Percentiles rank a stretch among this genome's conserved stretches.
Evolutionary conservation across 2,113 vertebrate species (phyloP).

Genomic region (Synodontis membranacea): DNA sequence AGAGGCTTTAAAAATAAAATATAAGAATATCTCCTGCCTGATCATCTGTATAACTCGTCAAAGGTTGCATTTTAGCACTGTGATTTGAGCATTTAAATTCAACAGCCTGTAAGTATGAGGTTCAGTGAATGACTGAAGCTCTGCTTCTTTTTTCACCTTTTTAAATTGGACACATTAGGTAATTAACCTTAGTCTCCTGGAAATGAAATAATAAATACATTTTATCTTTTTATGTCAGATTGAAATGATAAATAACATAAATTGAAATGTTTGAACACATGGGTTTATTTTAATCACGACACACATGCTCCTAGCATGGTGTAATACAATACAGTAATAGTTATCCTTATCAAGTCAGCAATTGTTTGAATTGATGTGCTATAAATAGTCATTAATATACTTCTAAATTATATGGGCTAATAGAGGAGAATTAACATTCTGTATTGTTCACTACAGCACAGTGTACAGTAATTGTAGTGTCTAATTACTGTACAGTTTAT

Average conservation of each 20-base stretch:
- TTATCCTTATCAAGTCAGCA: not conserved
- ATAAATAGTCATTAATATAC: not conserved
- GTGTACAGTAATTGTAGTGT: not conserved
- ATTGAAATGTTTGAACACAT: not conserved
- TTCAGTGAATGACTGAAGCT: not conserved
- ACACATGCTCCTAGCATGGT: not conserved
- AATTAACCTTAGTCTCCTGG: not conserved
- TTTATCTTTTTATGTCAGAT: not conserved
- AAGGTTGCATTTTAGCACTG: not conserved
- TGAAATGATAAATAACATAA: not conserved
- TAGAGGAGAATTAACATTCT: not conserved
- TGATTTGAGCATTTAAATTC: not conserved
- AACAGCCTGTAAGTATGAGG: not conserved
- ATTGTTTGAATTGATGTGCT: not conserved
- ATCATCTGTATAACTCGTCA: not conserved
- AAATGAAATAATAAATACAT: not conserved
- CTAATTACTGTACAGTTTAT: conserved; percentile 2
- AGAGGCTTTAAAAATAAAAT: not conserved
- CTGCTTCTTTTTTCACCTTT: not conserved
- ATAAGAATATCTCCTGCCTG: not conserved
- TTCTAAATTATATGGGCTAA: not conserved
- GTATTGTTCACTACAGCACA: not conserved
- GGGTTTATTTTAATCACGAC: not conserved
- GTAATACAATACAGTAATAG: not conserved
- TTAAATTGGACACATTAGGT: not conserved